A percentile compares a stretch with the other conserved stretches of the same genome.
These are phyloP conservation scores for Hemibagrus guttatus DNA, from an alignment of 2,797 vertebrate genomes.

Conservation along the genomic window DNA sequence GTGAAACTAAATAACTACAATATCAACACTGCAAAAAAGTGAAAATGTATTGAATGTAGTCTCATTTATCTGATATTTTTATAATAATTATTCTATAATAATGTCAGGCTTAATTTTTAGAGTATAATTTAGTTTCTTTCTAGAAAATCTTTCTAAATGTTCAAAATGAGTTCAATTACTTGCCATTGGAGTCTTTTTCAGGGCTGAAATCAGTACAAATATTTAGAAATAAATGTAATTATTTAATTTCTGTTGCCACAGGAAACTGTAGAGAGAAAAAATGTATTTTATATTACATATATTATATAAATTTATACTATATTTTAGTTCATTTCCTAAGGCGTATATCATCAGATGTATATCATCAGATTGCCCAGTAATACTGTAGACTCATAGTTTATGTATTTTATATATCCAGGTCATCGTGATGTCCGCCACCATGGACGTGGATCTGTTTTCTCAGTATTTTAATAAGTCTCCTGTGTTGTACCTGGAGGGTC, in stretches of 20 bases:
- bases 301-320: neutral
- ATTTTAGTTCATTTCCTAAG: neutral
- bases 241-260: neutral
- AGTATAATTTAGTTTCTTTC: neutral
- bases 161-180: neutral
- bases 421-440: constrained; percentile 95
- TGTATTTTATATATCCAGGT: constrained; percentile 71
- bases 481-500: constrained; percentile 94
- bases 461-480: constrained; percentile 92
- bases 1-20: neutral
- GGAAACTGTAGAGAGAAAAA: neutral
- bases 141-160: neutral
- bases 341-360: neutral
- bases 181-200: neutral
- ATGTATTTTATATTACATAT: too few relatives aligned
- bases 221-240: neutral
- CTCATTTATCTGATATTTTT: neutral
- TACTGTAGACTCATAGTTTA: neutral
- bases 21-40: neutral
- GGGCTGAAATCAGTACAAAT: neutral
- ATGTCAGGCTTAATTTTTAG: neutral
- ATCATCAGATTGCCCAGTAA: too few relatives aligned
- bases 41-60: neutral
- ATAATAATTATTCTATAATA: neutral
- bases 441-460: constrained; percentile 97